Conservation (phyloP, 1,140 invertebrate genomes). For the Drosophila obscura region DNA sequence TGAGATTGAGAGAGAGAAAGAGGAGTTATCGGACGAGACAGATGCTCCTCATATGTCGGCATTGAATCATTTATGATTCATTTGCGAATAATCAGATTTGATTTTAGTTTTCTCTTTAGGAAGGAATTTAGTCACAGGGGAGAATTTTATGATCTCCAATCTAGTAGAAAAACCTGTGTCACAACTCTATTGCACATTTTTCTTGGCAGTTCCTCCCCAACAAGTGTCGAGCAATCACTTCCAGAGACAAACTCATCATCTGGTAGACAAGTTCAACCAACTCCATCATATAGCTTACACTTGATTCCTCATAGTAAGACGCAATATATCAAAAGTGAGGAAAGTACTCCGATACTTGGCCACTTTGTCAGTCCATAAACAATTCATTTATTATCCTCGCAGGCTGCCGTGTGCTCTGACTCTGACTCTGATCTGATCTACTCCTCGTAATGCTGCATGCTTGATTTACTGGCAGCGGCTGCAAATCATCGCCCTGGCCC, state of each 20-base stretch:
- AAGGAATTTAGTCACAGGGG: no score
- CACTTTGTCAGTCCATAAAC: slow-evolving; percentile 72
- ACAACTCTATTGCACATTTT: no score
- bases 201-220: no score
- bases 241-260: not conserved
- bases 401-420: slow-evolving; percentile 25
- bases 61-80: no score
- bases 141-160: no score
- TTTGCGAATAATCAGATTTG: no score
- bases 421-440: slow-evolving; percentile 58
- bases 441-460: slow-evolving; percentile 57
- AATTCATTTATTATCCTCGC: slow-evolving; percentile 80
- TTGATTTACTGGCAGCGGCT: slow-evolving; percentile 83
- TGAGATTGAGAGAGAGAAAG: slow-evolving; percentile 6
- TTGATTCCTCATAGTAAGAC: slow-evolving; percentile 14
- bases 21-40: no score
- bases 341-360: slow-evolving; percentile 12
- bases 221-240: no score
- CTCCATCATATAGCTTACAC: slow-evolving; percentile 19
- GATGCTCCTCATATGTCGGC: no score
- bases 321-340: slow-evolving; percentile 36
- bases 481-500: slow-evolving; percentile 74
- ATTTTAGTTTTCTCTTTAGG: no score
- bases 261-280: not conserved
- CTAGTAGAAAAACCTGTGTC: no score